Base-by-base conservation (phyloP, 2,888 invertebrate genomes). In the Boloria euphrosyne region DNA sequence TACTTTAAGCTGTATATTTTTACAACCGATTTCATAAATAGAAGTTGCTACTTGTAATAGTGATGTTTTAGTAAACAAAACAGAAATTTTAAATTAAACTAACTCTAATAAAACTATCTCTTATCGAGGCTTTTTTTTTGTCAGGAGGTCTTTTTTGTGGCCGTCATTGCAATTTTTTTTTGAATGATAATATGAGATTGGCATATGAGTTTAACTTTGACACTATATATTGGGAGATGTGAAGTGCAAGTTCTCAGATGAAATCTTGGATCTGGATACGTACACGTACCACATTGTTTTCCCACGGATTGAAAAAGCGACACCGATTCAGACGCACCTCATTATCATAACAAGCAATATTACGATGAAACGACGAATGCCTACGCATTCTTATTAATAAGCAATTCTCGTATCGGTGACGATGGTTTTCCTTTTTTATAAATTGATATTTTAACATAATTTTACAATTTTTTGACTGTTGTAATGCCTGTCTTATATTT, bases 251-350 rank as follows among this genome's bases (percentile, higher is more conserved):
- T 50, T 59, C 49, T 49, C 18, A 38, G 31, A 38, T 49, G 50
- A 18, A 38, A 50, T 49, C 50, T 31, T 50, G 55, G 52, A 62
- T 60, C 59, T 62, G 61, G 60, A 51, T 38, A 58, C 67, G 27
- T 62, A 51, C 69, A 67, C 75, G 68, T 66, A 70, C 79, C 71
- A 75, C 85, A 85, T 86, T 83, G 80, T 83, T 82, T 89, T 89
- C 89, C 87, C 89, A 89, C 89, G 88, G 79, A 82, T 82, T 81
- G 81, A 79, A 82, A 84, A 83, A 81, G 75, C 81, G 79, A 76
- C 77, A 72, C 75, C 78, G 77, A 80, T 80, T 65, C 62, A 66
- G 62, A 78, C 67, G 74, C 76, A 76, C 73, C 76, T 78, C 77
- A 78, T 78, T 77, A 81, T 80, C 81, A 83, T 82, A 79, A 81